Conservation (phyloP, 2,888 invertebrate species). For the Ornithoptera alexandrae region DNA sequence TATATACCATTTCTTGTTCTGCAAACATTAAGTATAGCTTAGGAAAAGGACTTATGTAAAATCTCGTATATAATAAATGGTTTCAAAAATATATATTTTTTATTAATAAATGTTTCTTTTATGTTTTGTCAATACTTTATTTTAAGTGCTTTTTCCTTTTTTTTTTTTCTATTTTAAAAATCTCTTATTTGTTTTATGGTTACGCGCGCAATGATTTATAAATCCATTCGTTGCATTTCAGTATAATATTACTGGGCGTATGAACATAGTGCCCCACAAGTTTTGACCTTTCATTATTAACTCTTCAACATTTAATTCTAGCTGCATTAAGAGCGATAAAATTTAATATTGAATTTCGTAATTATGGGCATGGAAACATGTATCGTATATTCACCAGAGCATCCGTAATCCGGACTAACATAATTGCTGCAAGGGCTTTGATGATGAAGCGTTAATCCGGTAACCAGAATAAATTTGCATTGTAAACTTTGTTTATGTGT, state of each 20-base stretch:
- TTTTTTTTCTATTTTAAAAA: no score
- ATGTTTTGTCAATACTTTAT: no score
- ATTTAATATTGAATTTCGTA: conserved; percentile 27
- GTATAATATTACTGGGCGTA: background rate
- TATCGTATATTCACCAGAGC: conserved; percentile 29
- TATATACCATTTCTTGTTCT: no score
- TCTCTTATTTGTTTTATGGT: no score
- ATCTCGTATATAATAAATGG: no score
- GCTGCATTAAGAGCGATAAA: conserved; percentile 17
- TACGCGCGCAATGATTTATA: no score
- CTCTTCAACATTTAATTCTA: background rate
- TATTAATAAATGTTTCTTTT: no score
- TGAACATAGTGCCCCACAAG: background rate
- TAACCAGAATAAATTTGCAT: conserved; percentile 75
- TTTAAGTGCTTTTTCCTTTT: no score
- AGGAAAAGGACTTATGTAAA: no score
- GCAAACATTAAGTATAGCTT: no score
- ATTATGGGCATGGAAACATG: conserved; percentile 27
- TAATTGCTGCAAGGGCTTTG: conserved; percentile 69
- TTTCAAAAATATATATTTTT: no score
- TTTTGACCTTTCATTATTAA: background rate
- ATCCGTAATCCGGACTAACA: conserved; percentile 46
- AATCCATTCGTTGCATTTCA: background rate
- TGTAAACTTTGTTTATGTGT: conserved; percentile 45
- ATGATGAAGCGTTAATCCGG: conserved; percentile 71